These are phyloP conservation scores for Drosophila serrata DNA, from an alignment of 1,140 invertebrate species.

Conservation along the genomic window DNA sequence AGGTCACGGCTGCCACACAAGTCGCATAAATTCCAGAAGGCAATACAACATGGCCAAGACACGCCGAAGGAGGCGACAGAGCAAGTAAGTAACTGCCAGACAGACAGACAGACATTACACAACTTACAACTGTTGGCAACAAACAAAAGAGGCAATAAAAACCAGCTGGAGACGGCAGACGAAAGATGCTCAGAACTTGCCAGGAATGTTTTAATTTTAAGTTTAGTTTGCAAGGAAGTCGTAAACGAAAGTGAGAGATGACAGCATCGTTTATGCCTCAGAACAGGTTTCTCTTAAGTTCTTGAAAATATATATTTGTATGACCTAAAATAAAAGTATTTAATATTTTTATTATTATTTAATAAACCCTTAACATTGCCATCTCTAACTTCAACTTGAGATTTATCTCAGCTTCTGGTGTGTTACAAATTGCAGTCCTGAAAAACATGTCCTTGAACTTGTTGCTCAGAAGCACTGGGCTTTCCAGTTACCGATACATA, in stretches of 20 bases:
- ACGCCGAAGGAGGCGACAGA: conserved; percentile 6
- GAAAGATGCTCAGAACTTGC: conserved; percentile 34
- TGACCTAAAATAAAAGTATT: too few species aligned
- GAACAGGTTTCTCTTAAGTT: neutral
- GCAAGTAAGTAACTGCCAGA: conserved; percentile 47
- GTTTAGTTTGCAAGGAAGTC: conserved; percentile 33
- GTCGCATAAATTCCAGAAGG: conserved; percentile 58
- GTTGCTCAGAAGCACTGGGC: conserved; percentile 36
- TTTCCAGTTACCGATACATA: conserved; percentile 13
- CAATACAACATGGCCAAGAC: conserved; percentile 3
- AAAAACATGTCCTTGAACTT: conserved; percentile 64
- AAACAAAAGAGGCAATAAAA: conserved; percentile 54
- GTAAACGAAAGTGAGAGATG: conserved; percentile 16
- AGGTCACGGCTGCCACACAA: conserved; percentile 23
- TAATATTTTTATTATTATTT: neutral
- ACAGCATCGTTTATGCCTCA: neutral
- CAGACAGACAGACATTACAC: conserved; percentile 39
- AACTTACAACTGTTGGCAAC: conserved; percentile 51
- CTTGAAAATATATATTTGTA: neutral
- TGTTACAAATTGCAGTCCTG: conserved; percentile 43
- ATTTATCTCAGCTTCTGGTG: conserved; percentile 35
- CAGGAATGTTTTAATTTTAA: conserved; percentile 78
- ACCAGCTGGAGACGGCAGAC: conserved; percentile 19
- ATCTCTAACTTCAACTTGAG: conserved; percentile 1
- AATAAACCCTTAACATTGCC: neutral